Base-by-base conservation (phyloP, 2,113 vertebrate species). In the Neolamprologus kungweensis region DNA sequence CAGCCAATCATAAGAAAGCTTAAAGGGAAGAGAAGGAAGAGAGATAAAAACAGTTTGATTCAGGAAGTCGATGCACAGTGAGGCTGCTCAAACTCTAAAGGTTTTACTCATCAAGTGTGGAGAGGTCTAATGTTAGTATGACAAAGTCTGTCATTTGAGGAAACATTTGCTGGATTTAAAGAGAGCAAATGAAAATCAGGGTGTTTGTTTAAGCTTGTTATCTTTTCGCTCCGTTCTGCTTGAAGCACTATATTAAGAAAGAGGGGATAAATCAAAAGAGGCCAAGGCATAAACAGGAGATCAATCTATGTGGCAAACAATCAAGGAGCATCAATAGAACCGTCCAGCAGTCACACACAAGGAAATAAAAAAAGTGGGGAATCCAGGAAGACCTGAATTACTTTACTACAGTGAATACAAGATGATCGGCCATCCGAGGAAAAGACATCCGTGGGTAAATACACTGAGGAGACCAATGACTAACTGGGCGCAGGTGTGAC, bases 81-180 rank as follows among this genome's bases (percentile, higher is more conserved):
- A n/a, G 19, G 60, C 33, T 37, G 60, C 60, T 35, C 45, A 47
- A 7, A 47, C 28, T 17, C 6, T 63, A 63, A 63, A 35, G 17
- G 60, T 65, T 65, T 65, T 65, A 65, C 2, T 31, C 57, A 17
- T 31, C 60, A 37, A 65, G 9, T 35, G 60, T 11, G 60, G 31
- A n/a, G 31, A 65, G 17, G 26, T 60, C 57, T 31, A 60, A 60
- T 17, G 57, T 60, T 17, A 60, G 57, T 31, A 6, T 60, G 26
- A 17, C 0, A 0, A 31, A 60, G 57, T 60, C 57, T 60, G 16
- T 60, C 28, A 10, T 60, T 60, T 19, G 57, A 33, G 28, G 28
- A 0, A 60, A 33, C 28, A 33, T 60, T 6, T 0, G 31, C 58
- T 19, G 57, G 16, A 33, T 33, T 60, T 17, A 31, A 33, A 60